phyloP scores from a whole-genome alignment of 2,797 vertebrate genomes.

The Euthynnus affinis region DNA sequence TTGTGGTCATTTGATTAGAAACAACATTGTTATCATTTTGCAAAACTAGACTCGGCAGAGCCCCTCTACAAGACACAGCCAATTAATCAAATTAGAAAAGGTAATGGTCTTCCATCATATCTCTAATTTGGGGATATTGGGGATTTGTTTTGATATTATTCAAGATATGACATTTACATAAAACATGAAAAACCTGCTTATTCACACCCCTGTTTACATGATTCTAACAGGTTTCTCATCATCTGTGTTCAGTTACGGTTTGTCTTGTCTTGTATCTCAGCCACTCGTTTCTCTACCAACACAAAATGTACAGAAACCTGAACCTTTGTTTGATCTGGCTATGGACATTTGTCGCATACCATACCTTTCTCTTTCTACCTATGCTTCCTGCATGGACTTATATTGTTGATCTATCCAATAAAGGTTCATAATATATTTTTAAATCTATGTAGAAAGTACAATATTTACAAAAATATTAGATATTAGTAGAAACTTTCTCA shows the following conservation, averaged over 20 bases:
- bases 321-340: not conserved
- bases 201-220: not conserved
- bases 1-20: not conserved
- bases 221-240: too few species aligned
- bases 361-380: not conserved
- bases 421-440: too few species aligned
- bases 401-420: not conserved
- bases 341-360: not conserved
- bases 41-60: not conserved
- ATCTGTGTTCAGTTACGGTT: too few species aligned
- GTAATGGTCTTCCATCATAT: not conserved
- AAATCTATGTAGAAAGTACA: not conserved
- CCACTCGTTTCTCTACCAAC: too few species aligned
- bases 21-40: too few species aligned
- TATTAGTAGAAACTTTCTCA: not conserved
- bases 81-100: not conserved
- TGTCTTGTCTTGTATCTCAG: too few species aligned
- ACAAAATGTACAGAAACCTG: not conserved
- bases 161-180: too few species aligned
- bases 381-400: not conserved
- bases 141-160: too few species aligned
- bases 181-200: not conserved
- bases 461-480: not conserved
- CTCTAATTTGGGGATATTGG: not conserved
- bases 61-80: not conserved